phyloP scores from a whole-genome alignment of 2,888 invertebrate genomes.

The Cacoxenus indagator region DNA sequence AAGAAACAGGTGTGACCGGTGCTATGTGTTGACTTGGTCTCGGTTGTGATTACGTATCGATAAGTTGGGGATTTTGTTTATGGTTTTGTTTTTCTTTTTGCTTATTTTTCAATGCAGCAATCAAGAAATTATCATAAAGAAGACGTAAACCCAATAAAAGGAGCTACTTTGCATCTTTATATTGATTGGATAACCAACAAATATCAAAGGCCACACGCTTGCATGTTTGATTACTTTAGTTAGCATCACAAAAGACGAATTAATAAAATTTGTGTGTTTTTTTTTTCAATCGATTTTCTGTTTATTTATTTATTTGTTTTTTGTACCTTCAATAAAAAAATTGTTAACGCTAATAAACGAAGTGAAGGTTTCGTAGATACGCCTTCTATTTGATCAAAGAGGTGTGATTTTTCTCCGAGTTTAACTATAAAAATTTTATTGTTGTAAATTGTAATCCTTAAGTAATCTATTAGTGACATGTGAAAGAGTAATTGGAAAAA shows the following conservation, averaged over 20 bases:
- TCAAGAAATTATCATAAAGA: background rate
- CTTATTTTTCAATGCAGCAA: background rate
- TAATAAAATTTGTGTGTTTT: slow-evolving; percentile 24
- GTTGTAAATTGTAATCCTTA: too few relatives aligned
- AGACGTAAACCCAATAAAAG: slow-evolving; percentile 8
- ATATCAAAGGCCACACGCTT: slow-evolving; percentile 8
- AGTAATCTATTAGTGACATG: too few relatives aligned
- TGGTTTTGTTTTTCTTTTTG: background rate
- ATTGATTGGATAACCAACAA: slow-evolving; percentile 6
- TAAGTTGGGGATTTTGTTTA: background rate
- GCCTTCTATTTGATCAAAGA: too few relatives aligned
- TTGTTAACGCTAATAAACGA: too few relatives aligned
- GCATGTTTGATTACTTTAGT: background rate
- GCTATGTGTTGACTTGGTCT: background rate
- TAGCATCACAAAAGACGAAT: slow-evolving; percentile 1
- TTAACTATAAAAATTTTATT: too few relatives aligned
- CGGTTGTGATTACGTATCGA: slow-evolving; percentile 18
- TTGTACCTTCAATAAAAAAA: slow-evolving; percentile 37
- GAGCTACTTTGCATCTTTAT: slow-evolving; percentile 15
- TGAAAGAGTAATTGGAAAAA: too few relatives aligned
- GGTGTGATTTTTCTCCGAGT: too few relatives aligned
- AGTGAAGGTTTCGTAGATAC: too few relatives aligned
- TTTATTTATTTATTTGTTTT: slow-evolving; percentile 30
- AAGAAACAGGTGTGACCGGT: slow-evolving; percentile 39
- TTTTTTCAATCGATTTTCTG: slow-evolving; percentile 26